A percentile compares a stretch with the other conserved stretches of the same genome.
phyloP scores from a whole-genome alignment of 2,113 vertebrate genomes.

The Anguilla rostrata region DNA sequence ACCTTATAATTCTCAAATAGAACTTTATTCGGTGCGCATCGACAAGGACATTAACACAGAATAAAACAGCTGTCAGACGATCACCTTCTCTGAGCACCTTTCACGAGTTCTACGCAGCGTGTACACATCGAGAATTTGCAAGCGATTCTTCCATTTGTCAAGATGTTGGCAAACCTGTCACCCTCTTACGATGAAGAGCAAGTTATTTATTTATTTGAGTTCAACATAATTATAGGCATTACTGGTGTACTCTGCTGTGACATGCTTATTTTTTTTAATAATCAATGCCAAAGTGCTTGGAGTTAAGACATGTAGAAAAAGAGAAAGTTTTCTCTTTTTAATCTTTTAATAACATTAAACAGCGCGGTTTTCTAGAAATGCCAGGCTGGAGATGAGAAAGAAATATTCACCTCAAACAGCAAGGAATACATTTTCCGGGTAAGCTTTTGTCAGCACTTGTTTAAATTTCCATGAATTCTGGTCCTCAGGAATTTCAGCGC shows the following conservation, averaged over 20 bases:
- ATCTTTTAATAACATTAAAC: conserved; percentile 74
- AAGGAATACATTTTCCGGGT: conserved; percentile 48
- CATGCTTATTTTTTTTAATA: conserved; percentile 61
- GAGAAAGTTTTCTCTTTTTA: conserved; percentile 61
- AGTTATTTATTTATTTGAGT: conserved; percentile 76
- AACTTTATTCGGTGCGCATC: conserved; percentile 50
- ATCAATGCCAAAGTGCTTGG: conserved; percentile 65
- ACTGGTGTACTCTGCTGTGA: conserved; percentile 61
- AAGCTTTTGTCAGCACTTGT: conserved; percentile 54
- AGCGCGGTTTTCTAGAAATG: conserved; percentile 53
- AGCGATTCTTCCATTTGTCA: conserved; percentile 61
- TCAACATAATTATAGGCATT: conserved; percentile 75
- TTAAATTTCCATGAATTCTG: conserved; percentile 35
- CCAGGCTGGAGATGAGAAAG: conserved; percentile 42
- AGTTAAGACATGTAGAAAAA: conserved; percentile 64
- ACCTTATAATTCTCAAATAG: conserved; percentile 66
- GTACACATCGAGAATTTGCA: conserved; percentile 53
- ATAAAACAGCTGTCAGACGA: conserved; percentile 70
- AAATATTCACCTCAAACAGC: conserved; percentile 51
- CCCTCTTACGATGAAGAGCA: conserved; percentile 66
- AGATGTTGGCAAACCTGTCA: conserved; percentile 74
- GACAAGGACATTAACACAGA: conserved; percentile 59
- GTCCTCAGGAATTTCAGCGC: conserved; percentile 53
- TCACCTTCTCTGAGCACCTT: conserved; percentile 58
- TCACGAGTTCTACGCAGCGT: conserved; percentile 54